Conservation (phyloP, 2,888 invertebrate genomes). For the Cephus rjabovi region DNA sequence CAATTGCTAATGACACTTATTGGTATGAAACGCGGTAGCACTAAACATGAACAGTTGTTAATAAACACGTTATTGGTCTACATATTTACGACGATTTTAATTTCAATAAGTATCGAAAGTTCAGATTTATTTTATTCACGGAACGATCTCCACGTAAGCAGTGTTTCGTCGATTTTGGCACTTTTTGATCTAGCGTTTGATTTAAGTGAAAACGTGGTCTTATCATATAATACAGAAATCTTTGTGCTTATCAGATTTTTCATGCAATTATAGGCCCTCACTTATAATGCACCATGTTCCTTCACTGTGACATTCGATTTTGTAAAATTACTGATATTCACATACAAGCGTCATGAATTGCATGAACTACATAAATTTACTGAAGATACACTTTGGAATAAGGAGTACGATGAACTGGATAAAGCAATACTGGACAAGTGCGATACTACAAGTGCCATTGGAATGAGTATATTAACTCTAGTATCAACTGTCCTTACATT, state of each 20-base stretch:
- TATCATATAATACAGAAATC: no score
- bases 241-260: no score
- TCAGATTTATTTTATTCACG: neutral
- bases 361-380: neutral
- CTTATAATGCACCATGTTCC: neutral
- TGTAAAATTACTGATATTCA: neutral
- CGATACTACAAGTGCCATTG: neutral
- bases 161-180: neutral
- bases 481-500: neutral
- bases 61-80: neutral
- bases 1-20: neutral
- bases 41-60: neutral
- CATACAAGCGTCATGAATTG: neutral
- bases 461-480: neutral
- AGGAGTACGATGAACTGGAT: conserved; percentile 18
- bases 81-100: neutral
- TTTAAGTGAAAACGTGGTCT: no score
- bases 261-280: neutral
- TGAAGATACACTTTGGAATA: conserved; percentile 27
- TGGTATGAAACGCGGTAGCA: neutral
- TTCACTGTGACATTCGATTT: neutral
- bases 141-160: neutral
- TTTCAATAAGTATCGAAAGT: neutral
- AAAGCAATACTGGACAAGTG: conserved; percentile 3
- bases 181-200: neutral